phyloP scores from a whole-genome alignment of 2,888 invertebrate species.

The Tromatobia lineatoria region DNA sequence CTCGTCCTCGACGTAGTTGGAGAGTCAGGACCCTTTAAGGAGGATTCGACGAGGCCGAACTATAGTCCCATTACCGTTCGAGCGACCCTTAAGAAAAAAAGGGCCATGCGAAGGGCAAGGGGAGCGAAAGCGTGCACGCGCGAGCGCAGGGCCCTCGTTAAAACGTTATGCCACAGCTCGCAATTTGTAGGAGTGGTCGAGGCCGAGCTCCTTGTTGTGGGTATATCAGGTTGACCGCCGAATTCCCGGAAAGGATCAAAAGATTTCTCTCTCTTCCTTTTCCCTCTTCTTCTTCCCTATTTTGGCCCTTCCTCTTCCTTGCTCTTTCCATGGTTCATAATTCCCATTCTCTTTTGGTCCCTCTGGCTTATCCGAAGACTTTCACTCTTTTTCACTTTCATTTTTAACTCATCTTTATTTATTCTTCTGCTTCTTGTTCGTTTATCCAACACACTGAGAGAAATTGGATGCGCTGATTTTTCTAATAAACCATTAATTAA shows the following conservation, averaged over 20 bases:
- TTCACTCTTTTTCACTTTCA: conserved; percentile 61
- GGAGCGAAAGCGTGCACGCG: conserved; percentile 38
- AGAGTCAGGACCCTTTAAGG: conserved; percentile 69
- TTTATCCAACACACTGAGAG: conserved; percentile 42
- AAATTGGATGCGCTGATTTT: no score
- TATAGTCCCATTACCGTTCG: conserved; percentile 63
- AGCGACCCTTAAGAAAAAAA: conserved; percentile 66
- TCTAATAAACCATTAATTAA: no score
- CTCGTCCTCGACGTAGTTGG: conserved; percentile 48
- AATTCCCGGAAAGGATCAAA: conserved; percentile 78
- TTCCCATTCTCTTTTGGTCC: conserved; percentile 9
- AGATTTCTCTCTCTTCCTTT: conserved; percentile 65
- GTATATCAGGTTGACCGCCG: conserved; percentile 73
- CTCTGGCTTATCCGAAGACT: conserved; percentile 39
- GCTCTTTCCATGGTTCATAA: conserved; percentile 28
- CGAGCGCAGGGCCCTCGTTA: conserved; percentile 76
- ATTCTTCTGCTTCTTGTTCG: conserved; percentile 37
- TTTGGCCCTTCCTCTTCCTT: conserved; percentile 63
- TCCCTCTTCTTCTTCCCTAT: conserved; percentile 58
- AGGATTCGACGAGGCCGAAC: conserved; percentile 58
- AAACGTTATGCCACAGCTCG: conserved; percentile 77
- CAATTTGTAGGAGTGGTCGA: conserved; percentile 77
- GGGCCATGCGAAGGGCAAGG: conserved; percentile 42
- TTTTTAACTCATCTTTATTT: conserved; percentile 60
- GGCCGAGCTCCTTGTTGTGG: conserved; percentile 64